Evolutionary conservation across 2,113 vertebrate species (phyloP), one percentile per base, ranked within the genome.

Genomic region (Brienomyrus brachyistius): DNA sequence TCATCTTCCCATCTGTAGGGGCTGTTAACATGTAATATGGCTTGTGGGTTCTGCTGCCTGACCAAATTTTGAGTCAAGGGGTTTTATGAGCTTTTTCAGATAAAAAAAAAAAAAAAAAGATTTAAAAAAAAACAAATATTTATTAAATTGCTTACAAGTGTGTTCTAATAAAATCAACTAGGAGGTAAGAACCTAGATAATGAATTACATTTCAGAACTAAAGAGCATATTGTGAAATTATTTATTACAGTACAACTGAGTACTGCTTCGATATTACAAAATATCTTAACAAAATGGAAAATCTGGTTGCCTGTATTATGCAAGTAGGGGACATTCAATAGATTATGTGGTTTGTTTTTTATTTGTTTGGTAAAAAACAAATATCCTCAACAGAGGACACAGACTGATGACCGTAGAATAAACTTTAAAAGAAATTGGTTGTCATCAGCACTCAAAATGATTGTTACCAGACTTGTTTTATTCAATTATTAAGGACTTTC

Each of bases 401-500:
- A 84, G 45, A 84, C 19, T 48, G 45, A 47, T 84, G 82, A 47
- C 82, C 0, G 45, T 1, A 47, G 3, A 84, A 48, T 43, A 84
- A 84, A 45, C 21, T 84, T n/a, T 11, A 47, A 47, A 51, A 51
- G 13, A 86, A 35, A n/a, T 94, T 94, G 94, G 93, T 93, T 91
- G 93, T 93, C 94, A 91, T 94, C 93, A 91, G 90, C 86, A 77
- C 90, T 90, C 90, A 89, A 92, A 93, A 91, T 91, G 17, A 91
- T 91, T 91, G 91, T 92, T 93, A 92, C 92, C 94, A 93, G 92
- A 93, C 91, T 89, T 74, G 86, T 94, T 91, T 88, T 91, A 93
- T 93, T 95, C 82, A 94, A 94, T 95, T 90, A 94, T 94, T 94
- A 90, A 94, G 92, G 92, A 91, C 92, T 93, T 94, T 94, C 93